Evolutionary conservation across 1,140 invertebrate genomes (phyloP).

Genomic region (Sinonovacula constricta): DNA sequence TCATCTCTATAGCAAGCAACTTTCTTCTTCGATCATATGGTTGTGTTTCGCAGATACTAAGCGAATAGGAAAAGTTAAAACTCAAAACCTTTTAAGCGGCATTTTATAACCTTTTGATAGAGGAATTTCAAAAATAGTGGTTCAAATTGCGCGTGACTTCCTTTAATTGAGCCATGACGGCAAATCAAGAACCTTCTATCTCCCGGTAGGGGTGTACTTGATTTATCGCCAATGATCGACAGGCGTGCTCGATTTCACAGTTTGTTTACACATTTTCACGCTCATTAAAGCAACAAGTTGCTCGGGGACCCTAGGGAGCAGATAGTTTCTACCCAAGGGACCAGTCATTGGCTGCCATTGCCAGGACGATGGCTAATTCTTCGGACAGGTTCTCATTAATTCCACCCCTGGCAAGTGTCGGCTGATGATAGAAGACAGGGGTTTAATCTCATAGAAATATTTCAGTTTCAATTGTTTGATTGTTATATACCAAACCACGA

Average conservation of each 20-base stretch:
- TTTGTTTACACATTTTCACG: constrained; percentile 55
- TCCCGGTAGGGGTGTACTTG: constrained; percentile 31
- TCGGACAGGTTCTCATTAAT: constrained; percentile 27
- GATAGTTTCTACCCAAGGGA: constrained; percentile 29
- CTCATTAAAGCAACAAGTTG: constrained; percentile 42
- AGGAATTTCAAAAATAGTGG: constrained; percentile 24
- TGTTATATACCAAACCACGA: no score
- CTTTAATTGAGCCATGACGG: constrained; percentile 34
- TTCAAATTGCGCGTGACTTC: constrained; percentile 43
- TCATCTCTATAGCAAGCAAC: no score
- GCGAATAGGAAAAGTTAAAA: no score
- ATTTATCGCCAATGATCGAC: constrained; percentile 44
- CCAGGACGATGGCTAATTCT: constrained; percentile 25
- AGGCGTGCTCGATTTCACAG: constrained; percentile 49
- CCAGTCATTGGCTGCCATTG: not conserved
- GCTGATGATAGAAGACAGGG: no score
- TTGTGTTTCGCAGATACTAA: no score
- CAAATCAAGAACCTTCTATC: constrained; percentile 7
- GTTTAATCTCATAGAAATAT: no score
- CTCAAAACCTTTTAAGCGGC: no score
- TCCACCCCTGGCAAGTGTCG: constrained; percentile 16
- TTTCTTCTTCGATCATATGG: no score
- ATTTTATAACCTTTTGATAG: no score
- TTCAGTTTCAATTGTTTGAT: no score
- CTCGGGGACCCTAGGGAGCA: not conserved